Conservation (phyloP, 2,888 invertebrate species). For the Erebia palarica region DNA sequence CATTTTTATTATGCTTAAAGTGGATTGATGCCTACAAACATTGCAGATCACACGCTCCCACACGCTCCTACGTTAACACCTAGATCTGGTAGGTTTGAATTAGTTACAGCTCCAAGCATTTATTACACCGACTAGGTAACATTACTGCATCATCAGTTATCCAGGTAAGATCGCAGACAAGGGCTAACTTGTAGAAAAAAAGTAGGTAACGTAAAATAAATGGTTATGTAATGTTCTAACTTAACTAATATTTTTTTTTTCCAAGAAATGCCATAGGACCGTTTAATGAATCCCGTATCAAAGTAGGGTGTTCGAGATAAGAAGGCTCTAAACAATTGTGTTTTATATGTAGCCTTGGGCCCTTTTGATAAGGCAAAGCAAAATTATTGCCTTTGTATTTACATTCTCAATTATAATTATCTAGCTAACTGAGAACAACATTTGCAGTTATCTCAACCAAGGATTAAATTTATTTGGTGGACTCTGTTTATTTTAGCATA, state of each 20-base stretch:
- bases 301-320: constrained; percentile 13
- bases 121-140: neutral
- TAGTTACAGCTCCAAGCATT: neutral
- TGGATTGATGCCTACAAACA: no score
- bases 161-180: no score
- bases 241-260: neutral
- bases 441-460: neutral
- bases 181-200: no score
- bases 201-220: neutral
- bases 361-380: constrained; percentile 12
- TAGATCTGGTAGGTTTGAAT: no score
- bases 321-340: constrained; percentile 4
- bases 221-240: neutral
- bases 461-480: neutral
- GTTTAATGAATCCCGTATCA: constrained; percentile 11
- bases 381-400: constrained; percentile 17
- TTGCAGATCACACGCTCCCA: neutral
- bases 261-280: neutral
- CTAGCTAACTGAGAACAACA: neutral
- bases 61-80: no score
- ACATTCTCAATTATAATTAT: constrained; percentile 19
- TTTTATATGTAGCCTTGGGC: constrained; percentile 7
- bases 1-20: no score
- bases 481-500: neutral
- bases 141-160: no score